Percentiles rank a stretch among this genome's conserved stretches.
These are phyloP conservation scores for Bubo bubo DNA, from an alignment of 2,113 vertebrate genomes.

Conservation along the genomic window DNA sequence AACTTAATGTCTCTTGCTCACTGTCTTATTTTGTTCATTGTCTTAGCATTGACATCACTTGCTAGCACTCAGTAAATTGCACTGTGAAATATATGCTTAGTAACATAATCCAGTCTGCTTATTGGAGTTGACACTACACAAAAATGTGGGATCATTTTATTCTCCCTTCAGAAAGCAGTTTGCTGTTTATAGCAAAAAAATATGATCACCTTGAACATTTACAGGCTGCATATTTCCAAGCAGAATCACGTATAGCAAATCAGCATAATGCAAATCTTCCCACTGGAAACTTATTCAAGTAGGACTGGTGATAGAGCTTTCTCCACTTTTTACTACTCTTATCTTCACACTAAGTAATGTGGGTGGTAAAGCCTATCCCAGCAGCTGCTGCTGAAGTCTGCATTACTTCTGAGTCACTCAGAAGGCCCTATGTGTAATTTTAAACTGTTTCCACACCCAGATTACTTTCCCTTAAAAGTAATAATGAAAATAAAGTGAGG, in stretches of 20 bases:
- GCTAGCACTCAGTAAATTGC: neutral
- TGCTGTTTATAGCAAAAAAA: neutral
- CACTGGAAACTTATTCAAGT: neutral
- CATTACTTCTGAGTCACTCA: constrained; percentile 73
- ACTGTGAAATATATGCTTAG: neutral
- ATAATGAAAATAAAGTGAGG: neutral
- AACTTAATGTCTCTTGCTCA: neutral
- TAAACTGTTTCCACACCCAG: constrained; percentile 53
- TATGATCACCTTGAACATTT: neutral
- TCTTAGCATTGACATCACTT: neutral
- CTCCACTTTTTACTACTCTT: neutral
- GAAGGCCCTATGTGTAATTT: constrained; percentile 61
- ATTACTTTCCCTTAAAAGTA: constrained; percentile 33
- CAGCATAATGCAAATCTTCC: neutral
- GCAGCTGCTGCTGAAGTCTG: constrained; percentile 60
- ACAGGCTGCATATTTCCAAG: neutral
- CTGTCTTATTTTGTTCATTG: neutral
- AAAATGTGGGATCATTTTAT: neutral
- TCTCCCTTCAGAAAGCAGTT: neutral
- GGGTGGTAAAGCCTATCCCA: constrained; percentile 53
- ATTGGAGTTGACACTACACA: neutral
- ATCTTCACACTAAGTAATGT: neutral
- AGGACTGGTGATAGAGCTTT: neutral
- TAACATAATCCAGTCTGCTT: neutral
- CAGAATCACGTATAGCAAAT: neutral